phyloP scores from a whole-genome alignment of 2,888 invertebrate species.

The Eilema caniola region DNA sequence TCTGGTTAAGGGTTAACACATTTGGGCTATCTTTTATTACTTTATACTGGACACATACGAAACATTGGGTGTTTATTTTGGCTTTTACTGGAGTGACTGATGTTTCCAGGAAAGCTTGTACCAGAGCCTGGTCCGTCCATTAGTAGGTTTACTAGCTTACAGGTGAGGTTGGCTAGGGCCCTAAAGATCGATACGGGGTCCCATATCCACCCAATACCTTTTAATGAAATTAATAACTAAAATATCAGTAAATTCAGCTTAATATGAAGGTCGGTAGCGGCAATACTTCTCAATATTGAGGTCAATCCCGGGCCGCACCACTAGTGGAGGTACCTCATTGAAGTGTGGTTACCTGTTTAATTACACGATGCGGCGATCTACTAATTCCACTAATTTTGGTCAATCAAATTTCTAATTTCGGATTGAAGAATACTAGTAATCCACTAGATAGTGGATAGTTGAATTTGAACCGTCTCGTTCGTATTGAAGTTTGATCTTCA shows the following conservation, averaged over 20 bases:
- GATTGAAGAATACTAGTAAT: background rate
- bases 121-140: too few species aligned
- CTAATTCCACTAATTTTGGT: background rate
- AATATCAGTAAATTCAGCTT: background rate
- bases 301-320: background rate
- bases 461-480: background rate
- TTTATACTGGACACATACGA: background rate
- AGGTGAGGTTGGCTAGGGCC: too few species aligned
- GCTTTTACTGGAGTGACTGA: too few species aligned
- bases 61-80: background rate
- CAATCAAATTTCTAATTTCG: background rate
- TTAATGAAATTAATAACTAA: background rate
- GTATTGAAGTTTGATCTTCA: background rate
- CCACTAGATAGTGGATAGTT: background rate
- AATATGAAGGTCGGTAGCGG: background rate
- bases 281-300: background rate
- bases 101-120: too few species aligned
- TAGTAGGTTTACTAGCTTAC: too few species aligned
- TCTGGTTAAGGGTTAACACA: background rate
- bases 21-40: background rate
- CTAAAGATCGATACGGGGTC: too few species aligned
- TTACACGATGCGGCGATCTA: background rate
- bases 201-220: background rate
- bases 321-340: background rate
- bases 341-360: background rate